Conservation (phyloP, 2,888 invertebrate genomes). For the Autographa pulchrina region DNA sequence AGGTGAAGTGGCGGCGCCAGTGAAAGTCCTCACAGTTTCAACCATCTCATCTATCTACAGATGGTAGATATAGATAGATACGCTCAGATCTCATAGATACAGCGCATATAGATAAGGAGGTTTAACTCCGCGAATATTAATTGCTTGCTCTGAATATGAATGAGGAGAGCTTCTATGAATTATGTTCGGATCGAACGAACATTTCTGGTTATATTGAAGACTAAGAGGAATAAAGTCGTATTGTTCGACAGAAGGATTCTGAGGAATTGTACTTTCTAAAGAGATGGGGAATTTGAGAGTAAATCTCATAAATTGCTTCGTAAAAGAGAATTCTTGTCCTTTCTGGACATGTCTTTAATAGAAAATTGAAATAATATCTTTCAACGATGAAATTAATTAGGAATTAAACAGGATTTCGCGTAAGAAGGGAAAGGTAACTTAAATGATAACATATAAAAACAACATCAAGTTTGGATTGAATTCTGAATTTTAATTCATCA, state of each 20-base stretch:
- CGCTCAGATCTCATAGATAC: neutral
- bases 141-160: neutral
- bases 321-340: neutral
- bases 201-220: neutral
- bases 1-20: conserved; percentile 86
- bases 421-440: neutral
- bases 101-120: neutral
- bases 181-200: too few species aligned
- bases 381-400: neutral
- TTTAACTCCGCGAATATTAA: conserved; percentile 1
- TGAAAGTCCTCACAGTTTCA: conserved; percentile 76
- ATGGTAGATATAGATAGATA: neutral
- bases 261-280: neutral
- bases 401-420: neutral
- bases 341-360: neutral
- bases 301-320: neutral
- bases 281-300: neutral
- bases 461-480: conserved; percentile 4
- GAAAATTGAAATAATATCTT: neutral
- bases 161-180: neutral
- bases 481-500: conserved; percentile 48
- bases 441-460: neutral
- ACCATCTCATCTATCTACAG: conserved; percentile 40
- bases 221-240: neutral
- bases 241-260: neutral